Evolutionary conservation across 2,113 vertebrate genomes (phyloP).

Genomic region (Halichoeres trimaculatus): DNA sequence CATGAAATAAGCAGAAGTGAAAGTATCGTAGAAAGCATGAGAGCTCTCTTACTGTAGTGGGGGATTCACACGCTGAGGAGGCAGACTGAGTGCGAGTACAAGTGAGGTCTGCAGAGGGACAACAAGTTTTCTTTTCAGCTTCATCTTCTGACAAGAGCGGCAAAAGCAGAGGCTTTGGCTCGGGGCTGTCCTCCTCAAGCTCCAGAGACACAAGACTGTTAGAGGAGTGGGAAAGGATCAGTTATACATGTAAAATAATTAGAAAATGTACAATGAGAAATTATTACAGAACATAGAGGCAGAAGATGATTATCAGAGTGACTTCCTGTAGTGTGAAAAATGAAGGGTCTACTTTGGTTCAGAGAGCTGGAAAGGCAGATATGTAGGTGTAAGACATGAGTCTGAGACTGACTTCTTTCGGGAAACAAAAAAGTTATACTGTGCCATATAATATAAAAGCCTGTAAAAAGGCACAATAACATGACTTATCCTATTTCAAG

Average conservation of each 20-base stretch:
- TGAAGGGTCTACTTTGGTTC: too few relatives aligned
- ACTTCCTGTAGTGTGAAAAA: too few relatives aligned
- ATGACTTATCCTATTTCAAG: too few relatives aligned
- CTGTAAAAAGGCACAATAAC: too few relatives aligned
- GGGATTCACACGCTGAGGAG: slow-evolving; percentile 76
- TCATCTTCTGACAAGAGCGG: slow-evolving; percentile 66
- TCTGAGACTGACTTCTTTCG: too few relatives aligned
- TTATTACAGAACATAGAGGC: too few relatives aligned
- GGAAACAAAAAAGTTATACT: too few relatives aligned
- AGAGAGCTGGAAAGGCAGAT: too few relatives aligned
- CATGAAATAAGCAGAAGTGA: not conserved
- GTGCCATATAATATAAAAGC: too few relatives aligned
- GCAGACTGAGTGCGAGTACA: slow-evolving; percentile 81
- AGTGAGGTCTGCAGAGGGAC: slow-evolving; percentile 66
- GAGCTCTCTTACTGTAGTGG: slow-evolving; percentile 82
- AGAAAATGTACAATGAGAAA: too few relatives aligned
- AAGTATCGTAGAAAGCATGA: not conserved
- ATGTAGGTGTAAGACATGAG: too few relatives aligned
- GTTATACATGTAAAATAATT: not conserved
- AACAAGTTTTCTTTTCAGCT: slow-evolving; percentile 75
- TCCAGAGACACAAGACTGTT: slow-evolving; percentile 93
- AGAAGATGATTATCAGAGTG: too few relatives aligned
- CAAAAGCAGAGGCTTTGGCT: slow-evolving; percentile 39
- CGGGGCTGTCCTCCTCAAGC: slow-evolving; percentile 80
- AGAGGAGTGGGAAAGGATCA: slow-evolving; percentile 64